Conservation (phyloP, 2,113 vertebrate species). For the Etia nguti region DNA sequence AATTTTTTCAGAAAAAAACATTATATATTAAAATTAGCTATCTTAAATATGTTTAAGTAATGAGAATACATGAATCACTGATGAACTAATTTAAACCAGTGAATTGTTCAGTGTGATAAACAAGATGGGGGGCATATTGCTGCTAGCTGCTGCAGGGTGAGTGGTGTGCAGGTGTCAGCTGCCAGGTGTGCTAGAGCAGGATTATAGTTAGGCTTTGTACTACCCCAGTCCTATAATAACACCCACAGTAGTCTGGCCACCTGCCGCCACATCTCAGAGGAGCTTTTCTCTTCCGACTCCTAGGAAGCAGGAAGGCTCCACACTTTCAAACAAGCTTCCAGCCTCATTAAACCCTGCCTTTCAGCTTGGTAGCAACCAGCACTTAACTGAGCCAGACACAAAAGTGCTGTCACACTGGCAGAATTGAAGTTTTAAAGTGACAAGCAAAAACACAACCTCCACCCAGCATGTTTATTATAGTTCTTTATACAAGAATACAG, state of each 20-base stretch:
- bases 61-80: neutral
- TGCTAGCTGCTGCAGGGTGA: neutral
- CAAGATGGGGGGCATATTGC: neutral
- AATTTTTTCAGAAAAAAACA: neutral
- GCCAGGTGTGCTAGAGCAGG: slow-evolving; percentile 66
- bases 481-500: neutral
- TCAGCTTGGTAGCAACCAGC: slow-evolving; percentile 38
- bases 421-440: slow-evolving; percentile 32
- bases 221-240: slow-evolving; percentile 69
- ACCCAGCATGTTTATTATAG: neutral
- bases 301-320: slow-evolving; percentile 62
- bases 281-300: slow-evolving; percentile 43
- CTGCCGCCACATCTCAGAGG: slow-evolving; percentile 59
- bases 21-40: neutral
- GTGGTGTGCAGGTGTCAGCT: slow-evolving; percentile 71
- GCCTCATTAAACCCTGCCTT: slow-evolving; percentile 54
- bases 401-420: slow-evolving; percentile 29
- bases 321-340: slow-evolving; percentile 52
- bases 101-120: neutral
- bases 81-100: neutral
- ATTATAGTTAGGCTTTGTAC: slow-evolving; percentile 50
- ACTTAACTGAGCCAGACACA: slow-evolving; percentile 56
- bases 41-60: neutral
- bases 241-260: slow-evolving; percentile 55
- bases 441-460: neutral